Percentiles rank a stretch among this genome's conserved stretches.
Evolutionary conservation across 2,888 invertebrate species (phyloP).

Genomic region (Hetaerina titia): DNA sequence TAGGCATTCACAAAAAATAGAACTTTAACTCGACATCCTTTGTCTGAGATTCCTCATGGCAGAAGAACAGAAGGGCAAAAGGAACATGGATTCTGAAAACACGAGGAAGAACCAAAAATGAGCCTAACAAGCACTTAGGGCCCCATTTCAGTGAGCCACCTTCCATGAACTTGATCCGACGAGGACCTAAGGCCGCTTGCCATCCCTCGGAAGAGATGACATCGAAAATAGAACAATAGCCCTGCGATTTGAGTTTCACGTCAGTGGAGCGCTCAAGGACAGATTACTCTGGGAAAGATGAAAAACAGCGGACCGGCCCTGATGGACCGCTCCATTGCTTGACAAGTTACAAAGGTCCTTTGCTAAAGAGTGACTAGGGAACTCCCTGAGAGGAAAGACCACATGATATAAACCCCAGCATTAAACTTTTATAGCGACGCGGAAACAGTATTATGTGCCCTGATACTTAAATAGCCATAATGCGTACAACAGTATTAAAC

Average conservation of each 20-base stretch:
- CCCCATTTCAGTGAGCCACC: neutral
- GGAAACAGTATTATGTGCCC: neutral
- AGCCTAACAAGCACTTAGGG: neutral
- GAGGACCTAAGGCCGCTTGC: neutral
- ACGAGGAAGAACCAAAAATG: neutral
- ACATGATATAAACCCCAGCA: neutral
- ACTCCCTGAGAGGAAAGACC: neutral
- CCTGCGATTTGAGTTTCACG: neutral
- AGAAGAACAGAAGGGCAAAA: neutral
- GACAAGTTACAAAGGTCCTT: neutral
- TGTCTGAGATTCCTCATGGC: neutral
- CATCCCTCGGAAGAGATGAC: neutral
- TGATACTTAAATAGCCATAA: neutral
- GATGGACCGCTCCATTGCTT: neutral
- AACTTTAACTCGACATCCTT: too few species aligned
- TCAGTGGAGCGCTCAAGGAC: neutral
- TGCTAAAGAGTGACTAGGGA: neutral
- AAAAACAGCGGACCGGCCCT: neutral
- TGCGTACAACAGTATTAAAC: too few species aligned
- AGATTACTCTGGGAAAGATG: neutral
- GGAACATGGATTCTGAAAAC: neutral
- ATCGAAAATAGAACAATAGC: neutral
- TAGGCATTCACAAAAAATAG: neutral
- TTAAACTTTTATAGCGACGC: neutral
- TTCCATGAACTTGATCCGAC: neutral